A percentile compares a stretch with the other conserved stretches of the same genome.
phyloP scores from a whole-genome alignment of 1,140 invertebrate species.

The Rhopalosiphum padi region DNA sequence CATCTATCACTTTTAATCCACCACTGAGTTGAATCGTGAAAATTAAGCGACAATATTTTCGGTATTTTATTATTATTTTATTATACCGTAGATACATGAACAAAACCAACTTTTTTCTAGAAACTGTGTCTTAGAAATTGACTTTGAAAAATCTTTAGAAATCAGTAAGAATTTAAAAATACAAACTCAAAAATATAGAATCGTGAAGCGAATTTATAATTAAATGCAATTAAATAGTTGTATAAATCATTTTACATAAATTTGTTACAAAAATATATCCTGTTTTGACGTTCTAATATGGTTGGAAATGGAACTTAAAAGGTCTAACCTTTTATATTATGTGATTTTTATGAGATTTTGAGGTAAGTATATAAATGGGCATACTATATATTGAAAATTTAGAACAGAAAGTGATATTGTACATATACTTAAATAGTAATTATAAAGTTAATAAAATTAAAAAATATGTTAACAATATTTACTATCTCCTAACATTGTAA shows the following conservation, averaged over 20 bases:
- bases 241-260: background rate
- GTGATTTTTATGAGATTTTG: background rate
- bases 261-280: background rate
- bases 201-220: background rate
- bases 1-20: conserved; percentile 3
- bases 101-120: background rate
- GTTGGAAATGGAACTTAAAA: background rate
- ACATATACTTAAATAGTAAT: too few species aligned
- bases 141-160: background rate
- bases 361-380: background rate
- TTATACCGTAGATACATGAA: background rate
- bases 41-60: conserved; percentile 1
- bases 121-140: background rate
- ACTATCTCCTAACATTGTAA: too few species aligned
- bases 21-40: background rate
- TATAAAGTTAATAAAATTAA: too few species aligned
- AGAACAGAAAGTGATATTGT: too few species aligned
- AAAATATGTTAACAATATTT: too few species aligned
- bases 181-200: background rate
- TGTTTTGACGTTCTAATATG: background rate
- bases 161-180: background rate
- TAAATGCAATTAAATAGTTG: background rate
- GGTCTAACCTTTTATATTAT: background rate
- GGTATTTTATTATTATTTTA: background rate
- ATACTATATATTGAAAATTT: background rate